Base-by-base conservation (phyloP, 1,140 invertebrate species). In the Zaprionus africanus region DNA sequence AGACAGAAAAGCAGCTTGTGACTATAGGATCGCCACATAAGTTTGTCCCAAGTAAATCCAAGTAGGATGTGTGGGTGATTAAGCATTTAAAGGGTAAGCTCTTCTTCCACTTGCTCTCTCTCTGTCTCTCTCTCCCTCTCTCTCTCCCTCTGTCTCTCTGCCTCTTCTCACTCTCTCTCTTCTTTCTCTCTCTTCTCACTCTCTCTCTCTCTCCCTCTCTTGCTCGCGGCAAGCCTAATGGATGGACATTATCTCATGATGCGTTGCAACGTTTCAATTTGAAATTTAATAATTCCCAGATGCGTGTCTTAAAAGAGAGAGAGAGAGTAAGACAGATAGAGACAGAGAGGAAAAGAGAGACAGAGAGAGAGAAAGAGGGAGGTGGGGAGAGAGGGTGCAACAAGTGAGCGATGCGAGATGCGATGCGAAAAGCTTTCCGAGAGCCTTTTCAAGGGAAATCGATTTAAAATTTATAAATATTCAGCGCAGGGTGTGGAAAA, bases 391-490 rank as follows among this genome's bases (percentile, higher is more conserved):
- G 53, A 2, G n/a, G 24, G 19, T 49, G 73, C 73, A 76, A 76
- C 73, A 76, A 76, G 73, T 76, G 43, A 54, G 38, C 31, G 28
- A 54, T 49, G 36, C 22, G 46, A 22, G 34, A 12, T 38, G 65
- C 65, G 34, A 43, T 19, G 59, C n/a, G 15, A 19, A 22, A 38
- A 38, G 12, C 36, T 38, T 38, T 38, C 36, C 36, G 41, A 17
- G 41, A 17, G 41, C 41, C 41, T 64, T 62, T 43, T 76, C 46
- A 66, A 69, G 65, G 54, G 70, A 87, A 84, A 88, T 88, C 84
- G 84, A 88, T 88, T 81, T 78, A 73, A 88, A 80, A 88, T 84
- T 46, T 88, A 88, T 88, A 88, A 88, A 88, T 88, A 88, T 88
- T 75, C 78, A 76, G 72, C 74, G 67, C 56, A 63, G 75, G 78